Evolutionary conservation across 2,113 vertebrate species (phyloP).

Genomic region (Lates calcarifer): DNA sequence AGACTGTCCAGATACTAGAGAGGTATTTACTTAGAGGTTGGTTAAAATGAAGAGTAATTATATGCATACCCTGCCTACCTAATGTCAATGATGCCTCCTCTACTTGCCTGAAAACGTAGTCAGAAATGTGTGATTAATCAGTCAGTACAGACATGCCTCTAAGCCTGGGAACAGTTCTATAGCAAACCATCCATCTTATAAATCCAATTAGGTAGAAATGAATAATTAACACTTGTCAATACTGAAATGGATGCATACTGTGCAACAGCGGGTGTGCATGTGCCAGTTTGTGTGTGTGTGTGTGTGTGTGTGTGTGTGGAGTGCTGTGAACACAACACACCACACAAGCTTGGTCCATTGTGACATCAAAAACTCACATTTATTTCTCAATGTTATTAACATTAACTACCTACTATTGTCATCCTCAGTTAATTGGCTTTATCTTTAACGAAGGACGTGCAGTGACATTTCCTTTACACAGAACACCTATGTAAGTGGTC

Average conservation of each 20-base stretch:
- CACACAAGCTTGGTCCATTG: not conserved
- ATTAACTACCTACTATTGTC: not conserved
- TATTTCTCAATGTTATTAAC: not conserved
- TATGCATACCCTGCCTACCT: not conserved
- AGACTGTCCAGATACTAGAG: not conserved
- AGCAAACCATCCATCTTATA: slow-evolving; percentile 20
- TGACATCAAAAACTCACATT: not conserved
- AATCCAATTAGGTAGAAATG: slow-evolving; percentile 31
- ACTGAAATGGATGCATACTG: slow-evolving; percentile 3
- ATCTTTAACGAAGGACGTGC: not conserved
- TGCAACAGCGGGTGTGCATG: not conserved
- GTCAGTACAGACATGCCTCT: not conserved
- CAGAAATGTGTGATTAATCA: slow-evolving; percentile 17
- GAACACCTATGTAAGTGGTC: not conserved
- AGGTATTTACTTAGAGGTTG: not conserved
- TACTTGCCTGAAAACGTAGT: not conserved
- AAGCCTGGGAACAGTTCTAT: not conserved
- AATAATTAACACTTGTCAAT: slow-evolving; percentile 24
- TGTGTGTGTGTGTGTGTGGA: not conserved
- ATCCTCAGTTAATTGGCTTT: not conserved
- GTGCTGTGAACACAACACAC: not conserved
- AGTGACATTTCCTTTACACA: not conserved
- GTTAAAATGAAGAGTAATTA: not conserved
- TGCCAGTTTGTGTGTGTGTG: not conserved
- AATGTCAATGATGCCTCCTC: not conserved